Conservation (phyloP, 2,888 invertebrate species). For the Andrena bucephala region DNA sequence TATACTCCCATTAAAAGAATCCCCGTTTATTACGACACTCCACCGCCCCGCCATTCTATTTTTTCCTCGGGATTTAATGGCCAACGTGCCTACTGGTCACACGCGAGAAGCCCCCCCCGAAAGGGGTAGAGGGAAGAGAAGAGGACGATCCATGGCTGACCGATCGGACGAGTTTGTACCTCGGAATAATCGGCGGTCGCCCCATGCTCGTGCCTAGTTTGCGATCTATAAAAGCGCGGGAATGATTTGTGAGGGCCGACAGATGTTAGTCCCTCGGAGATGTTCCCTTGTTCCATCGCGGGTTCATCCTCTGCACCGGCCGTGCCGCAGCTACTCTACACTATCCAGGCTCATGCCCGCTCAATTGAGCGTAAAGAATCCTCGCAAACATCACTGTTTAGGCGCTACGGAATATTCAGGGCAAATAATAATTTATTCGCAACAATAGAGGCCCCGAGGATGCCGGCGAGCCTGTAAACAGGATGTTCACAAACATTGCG, state of each 20-base stretch:
- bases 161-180: slow-evolving; percentile 70
- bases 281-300: slow-evolving; percentile 40
- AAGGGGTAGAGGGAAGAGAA: slow-evolving; percentile 7
- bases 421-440: slow-evolving; percentile 59
- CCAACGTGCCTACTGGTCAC: slow-evolving; percentile 56
- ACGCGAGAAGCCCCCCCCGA: slow-evolving; percentile 33
- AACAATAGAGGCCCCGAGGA: slow-evolving; percentile 32
- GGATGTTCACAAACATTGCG: slow-evolving; percentile 39
- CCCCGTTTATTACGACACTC: slow-evolving; percentile 64
- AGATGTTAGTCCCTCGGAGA: slow-evolving; percentile 64
- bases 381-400: slow-evolving; percentile 53
- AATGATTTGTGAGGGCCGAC: slow-evolving; percentile 72
- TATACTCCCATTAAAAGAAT: slow-evolving; percentile 60
- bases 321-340: background rate
- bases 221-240: slow-evolving; percentile 62
- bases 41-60: slow-evolving; percentile 22
- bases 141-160: slow-evolving; percentile 43
- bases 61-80: slow-evolving; percentile 54
- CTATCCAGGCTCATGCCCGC: slow-evolving; percentile 29
- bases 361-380: slow-evolving; percentile 56
- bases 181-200: slow-evolving; percentile 69
- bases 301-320: slow-evolving; percentile 23
- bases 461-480: slow-evolving; percentile 30
- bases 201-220: slow-evolving; percentile 65
- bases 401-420: slow-evolving; percentile 37